Percentiles rank a stretch among this genome's conserved stretches.
Evolutionary conservation across 2,797 vertebrate genomes (phyloP).

Genomic region (Thamnophis elegans): DNA sequence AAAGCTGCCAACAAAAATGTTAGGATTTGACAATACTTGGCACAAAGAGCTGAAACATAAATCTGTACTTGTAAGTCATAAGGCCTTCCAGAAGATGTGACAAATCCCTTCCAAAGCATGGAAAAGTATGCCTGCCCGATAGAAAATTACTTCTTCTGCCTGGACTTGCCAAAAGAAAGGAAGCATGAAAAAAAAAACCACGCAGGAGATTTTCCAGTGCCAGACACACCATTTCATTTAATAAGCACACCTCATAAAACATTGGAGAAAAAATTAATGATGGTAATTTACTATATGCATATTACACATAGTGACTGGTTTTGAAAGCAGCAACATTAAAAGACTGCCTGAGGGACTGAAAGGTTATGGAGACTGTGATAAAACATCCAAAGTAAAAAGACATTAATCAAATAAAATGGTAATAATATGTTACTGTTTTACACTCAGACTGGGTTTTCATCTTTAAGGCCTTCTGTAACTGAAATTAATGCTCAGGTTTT

Average conservation of each 20-base stretch:
- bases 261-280: conserved; percentile 50
- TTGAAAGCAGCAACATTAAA: conserved; percentile 46
- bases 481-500: conserved; percentile 31
- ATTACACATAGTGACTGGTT: conserved; percentile 58
- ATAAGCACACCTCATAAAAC: conserved; percentile 67
- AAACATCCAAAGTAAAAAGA: conserved; percentile 35
- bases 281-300: conserved; percentile 47
- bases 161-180: conserved; percentile 63
- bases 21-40: conserved; percentile 67
- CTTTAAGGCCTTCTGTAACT: conserved; percentile 3
- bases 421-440: conserved; percentile 22
- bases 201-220: conserved; percentile 62
- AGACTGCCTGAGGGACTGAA: conserved; percentile 35
- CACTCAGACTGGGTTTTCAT: conserved; percentile 22
- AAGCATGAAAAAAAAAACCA: conserved; percentile 49
- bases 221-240: conserved; percentile 65
- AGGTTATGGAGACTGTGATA: conserved; percentile 50
- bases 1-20: conserved; percentile 69
- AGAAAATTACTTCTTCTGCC: conserved; percentile 60
- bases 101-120: conserved; percentile 63
- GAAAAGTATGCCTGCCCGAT: conserved; percentile 58
- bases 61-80: conserved; percentile 68
- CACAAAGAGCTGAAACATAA: conserved; percentile 59
- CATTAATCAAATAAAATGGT: conserved; percentile 36
- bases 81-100: conserved; percentile 65